phyloP scores from a whole-genome alignment of 2,113 vertebrate genomes.

The Merops nubicus region DNA sequence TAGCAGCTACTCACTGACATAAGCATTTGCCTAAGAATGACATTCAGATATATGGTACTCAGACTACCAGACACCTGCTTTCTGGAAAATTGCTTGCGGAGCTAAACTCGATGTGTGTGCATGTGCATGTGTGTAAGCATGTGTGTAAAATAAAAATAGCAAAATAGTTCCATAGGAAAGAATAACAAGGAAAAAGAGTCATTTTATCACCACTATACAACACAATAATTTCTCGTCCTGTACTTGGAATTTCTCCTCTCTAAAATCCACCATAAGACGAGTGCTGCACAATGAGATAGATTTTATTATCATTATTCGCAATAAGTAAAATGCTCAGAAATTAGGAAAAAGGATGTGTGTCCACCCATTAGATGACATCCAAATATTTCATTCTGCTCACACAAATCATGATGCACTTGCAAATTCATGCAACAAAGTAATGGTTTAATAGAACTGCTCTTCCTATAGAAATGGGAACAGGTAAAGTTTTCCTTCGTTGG shows the following conservation, averaged over 20 bases:
- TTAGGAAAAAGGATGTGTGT: neutral
- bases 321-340: conserved; percentile 13
- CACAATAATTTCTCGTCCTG: neutral
- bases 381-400: conserved; percentile 43
- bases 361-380: conserved; percentile 1
- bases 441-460: conserved; percentile 50
- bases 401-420: conserved; percentile 23
- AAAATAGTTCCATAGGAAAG: neutral
- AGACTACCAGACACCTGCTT: neutral
- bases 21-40: conserved; percentile 39
- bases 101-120: fast-evolving
- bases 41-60: neutral
- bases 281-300: neutral
- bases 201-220: neutral
- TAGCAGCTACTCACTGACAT: neutral
- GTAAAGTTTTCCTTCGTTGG: conserved; percentile 44
- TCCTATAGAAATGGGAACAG: conserved; percentile 47
- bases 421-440: conserved; percentile 19
- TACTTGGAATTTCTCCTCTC: neutral
- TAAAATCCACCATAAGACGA: neutral
- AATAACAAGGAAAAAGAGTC: neutral
- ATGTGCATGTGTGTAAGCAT: neutral
- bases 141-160: neutral
- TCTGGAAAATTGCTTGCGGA: neutral
- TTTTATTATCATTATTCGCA: neutral